Percentiles rank a stretch among this genome's conserved stretches.
Conservation (phyloP, 2,113 vertebrate genomes). For the Gymnocephalus cernua region DNA sequence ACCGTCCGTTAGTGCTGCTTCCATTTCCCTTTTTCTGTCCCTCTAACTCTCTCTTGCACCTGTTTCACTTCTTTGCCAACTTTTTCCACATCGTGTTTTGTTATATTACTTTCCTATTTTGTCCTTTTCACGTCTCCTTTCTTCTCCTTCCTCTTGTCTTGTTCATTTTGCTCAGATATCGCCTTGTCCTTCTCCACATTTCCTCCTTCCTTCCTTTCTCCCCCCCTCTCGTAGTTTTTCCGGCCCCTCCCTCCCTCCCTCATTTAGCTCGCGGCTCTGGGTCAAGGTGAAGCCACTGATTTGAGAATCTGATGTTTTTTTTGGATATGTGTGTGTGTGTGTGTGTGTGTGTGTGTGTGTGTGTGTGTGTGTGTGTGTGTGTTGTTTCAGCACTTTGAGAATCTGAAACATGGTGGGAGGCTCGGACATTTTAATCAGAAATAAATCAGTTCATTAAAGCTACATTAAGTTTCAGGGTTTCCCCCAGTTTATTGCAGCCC, state of each 20-base stretch:
- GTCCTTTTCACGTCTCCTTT: neutral
- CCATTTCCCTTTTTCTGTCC: neutral
- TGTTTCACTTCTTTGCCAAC: too few relatives aligned
- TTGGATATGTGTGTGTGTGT: neutral
- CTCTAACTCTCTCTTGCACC: too few relatives aligned
- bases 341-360: too few relatives aligned
- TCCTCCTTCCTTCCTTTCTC: neutral
- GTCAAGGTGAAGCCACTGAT: slow-evolving; percentile 58
- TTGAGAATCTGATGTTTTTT: slow-evolving; percentile 15
- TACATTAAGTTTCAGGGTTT: too few relatives aligned
- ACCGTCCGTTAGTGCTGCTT: neutral
- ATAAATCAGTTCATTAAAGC: too few relatives aligned
- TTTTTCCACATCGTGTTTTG: neutral
- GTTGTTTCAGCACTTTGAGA: neutral
- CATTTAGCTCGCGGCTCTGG: slow-evolving; percentile 28
- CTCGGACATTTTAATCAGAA: neutral
- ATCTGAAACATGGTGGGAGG: neutral
- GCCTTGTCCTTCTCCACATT: neutral
- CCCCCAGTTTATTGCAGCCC: too few relatives aligned
- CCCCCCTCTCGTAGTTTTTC: neutral
- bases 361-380: neutral
- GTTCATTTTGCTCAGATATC: neutral
- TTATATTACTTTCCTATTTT: neutral
- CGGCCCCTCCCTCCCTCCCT: neutral
- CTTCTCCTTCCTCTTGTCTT: neutral